phyloP scores from a whole-genome alignment of 1,140 invertebrate species.

The Rhopalosiphum maidis region DNA sequence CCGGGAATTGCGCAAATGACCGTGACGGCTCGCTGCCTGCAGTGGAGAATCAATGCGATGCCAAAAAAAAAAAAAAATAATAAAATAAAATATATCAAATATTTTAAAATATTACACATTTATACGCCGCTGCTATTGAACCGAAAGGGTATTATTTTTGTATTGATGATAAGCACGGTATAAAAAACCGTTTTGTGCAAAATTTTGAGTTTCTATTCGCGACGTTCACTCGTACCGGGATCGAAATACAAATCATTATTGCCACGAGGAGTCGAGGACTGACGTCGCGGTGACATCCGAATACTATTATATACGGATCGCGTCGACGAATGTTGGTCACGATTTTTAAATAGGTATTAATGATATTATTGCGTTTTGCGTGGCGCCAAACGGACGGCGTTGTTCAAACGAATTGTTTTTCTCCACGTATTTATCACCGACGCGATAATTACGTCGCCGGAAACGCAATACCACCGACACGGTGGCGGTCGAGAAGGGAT shows the following conservation, averaged over 20 bases:
- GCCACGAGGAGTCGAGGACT: not conserved
- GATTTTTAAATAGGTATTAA: slow-evolving; percentile 6
- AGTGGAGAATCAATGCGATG: not conserved
- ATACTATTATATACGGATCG: not conserved
- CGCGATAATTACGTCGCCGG: slow-evolving; percentile 22
- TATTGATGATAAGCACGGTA: not conserved
- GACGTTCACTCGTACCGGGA: too few species aligned
- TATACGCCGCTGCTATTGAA: not conserved
- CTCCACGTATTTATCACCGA: not conserved
- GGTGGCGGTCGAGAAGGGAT: not conserved
- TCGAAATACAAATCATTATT: not conserved
- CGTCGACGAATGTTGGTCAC: not conserved
- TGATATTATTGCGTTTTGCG: not conserved
- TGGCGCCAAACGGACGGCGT: not conserved
- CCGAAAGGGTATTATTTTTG: not conserved
- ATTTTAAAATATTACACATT: not conserved
- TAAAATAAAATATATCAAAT: too few species aligned
- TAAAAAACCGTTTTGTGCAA: not conserved
- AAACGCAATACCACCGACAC: not conserved
- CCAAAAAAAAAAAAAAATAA: not conserved
- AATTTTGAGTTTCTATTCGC: not conserved
- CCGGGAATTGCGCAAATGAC: not conserved
- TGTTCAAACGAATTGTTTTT: not conserved
- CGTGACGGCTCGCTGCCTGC: not conserved
- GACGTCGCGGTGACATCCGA: too few species aligned